Base-by-base conservation (phyloP, 2,888 invertebrate species). In the Mythimna impura region DNA sequence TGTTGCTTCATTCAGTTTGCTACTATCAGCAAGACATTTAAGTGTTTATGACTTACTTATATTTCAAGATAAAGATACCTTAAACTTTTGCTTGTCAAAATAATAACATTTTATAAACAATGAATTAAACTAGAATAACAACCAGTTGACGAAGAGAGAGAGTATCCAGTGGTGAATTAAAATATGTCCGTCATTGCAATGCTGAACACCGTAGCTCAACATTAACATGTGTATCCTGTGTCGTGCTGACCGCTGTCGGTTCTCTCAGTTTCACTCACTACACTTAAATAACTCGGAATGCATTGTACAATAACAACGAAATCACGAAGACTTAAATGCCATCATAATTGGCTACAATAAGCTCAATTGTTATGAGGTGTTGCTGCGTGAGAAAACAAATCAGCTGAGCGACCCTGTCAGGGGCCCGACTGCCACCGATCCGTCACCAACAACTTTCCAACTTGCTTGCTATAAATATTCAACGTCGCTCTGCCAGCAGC, bases 401-500 rank as follows among this genome's bases (percentile, higher is more conserved):
- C 94, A 95, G 94, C 95, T 94, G 94, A 89, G 91, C 86, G 81
- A 73, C 65, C 85, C 84, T 83, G 83, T 84, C 81, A 80, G 76
- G 69, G 77, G 60, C 73, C 69, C 76, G 66, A 74, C 70, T 85
- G 80, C 84, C 83, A 50, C 75, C 65, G 80, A 71, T 73, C 78
- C 80, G 82, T 83, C 81, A 73, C 75, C 61, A 89, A 87, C 90
- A 93, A 93, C 94, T 95, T 95, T 94, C 93, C 91, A 94, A 94
- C 93, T 92, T 89, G 89, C 85, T 89, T 86, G 89, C 92, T 94
- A 94, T 95, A 93, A 95, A 95, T 95, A 96, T 95, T 94, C 91
- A 94, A 91, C 89, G 85, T 87, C 86, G 87, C 88, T 89, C 85
- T 89, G 89, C 90, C 90, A 91, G 82, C 76, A 88, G 87, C 91